These are phyloP conservation scores for Podarcis cretensis DNA, from an alignment of 2,113 vertebrate genomes.

Conservation along the genomic window DNA sequence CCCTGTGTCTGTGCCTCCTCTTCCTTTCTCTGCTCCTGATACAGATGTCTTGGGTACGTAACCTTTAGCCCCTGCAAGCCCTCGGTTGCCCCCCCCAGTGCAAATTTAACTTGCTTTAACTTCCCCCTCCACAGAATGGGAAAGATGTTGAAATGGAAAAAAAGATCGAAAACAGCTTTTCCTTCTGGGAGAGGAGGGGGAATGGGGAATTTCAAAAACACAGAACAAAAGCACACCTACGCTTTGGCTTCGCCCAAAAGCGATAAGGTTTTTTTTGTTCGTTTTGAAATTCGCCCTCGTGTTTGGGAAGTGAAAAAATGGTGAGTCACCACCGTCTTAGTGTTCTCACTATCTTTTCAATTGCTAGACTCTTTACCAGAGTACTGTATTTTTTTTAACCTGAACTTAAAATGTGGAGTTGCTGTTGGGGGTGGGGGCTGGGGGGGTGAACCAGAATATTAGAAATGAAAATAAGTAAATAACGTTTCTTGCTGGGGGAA, in stretches of 20 bases:
- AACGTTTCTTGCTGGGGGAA: neutral
- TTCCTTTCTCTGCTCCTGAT: slow-evolving; percentile 66
- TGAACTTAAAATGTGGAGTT: neutral
- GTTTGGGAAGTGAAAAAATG: slow-evolving; percentile 11
- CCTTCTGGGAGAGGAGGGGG: neutral
- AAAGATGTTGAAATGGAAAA: neutral
- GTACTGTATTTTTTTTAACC: neutral
- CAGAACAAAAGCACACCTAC: neutral
- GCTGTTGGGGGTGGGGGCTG: too few relatives aligned
- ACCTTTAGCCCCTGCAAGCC: slow-evolving; percentile 28
- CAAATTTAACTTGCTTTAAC: neutral
- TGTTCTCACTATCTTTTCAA: neutral
- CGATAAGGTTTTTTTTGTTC: neutral
- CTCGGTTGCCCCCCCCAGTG: neutral
- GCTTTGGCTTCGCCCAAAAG: neutral
- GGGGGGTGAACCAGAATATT: neutral
- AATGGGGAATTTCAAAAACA: neutral
- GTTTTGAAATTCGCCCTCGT: neutral
- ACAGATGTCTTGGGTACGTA: slow-evolving; percentile 93
- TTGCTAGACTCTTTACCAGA: neutral
- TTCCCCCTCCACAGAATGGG: neutral
- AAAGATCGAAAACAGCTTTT: neutral
- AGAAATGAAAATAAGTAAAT: neutral
- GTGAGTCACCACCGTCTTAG: neutral
- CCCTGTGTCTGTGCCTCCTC: slow-evolving; percentile 34